Percentiles rank a stretch among this genome's conserved stretches.
phyloP scores from a whole-genome alignment of 1,140 invertebrate genomes.

The Zaprionus gabonicus region DNA sequence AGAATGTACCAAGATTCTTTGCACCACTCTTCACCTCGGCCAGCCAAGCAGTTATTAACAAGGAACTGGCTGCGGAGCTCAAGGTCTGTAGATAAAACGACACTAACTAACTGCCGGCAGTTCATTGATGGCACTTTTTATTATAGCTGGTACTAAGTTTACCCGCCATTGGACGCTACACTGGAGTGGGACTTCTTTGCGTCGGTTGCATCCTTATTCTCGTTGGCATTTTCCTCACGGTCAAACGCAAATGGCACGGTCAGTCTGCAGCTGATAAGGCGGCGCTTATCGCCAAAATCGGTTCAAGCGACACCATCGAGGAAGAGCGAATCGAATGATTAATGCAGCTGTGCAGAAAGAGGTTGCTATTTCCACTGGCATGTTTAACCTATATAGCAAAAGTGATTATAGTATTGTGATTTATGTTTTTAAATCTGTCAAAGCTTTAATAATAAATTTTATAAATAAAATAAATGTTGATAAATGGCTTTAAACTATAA shows the following conservation, averaged over 20 bases:
- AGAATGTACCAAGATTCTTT: constrained; percentile 66
- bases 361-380: neutral
- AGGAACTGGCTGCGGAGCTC: constrained; percentile 61
- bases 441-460: neutral
- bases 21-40: constrained; percentile 71
- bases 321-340: neutral
- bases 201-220: constrained; percentile 59
- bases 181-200: constrained; percentile 61
- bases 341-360: neutral
- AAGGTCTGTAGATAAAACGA: constrained; percentile 39
- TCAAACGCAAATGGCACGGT: constrained; percentile 66
- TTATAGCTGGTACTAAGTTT: constrained; percentile 64
- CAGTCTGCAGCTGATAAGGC: constrained; percentile 52
- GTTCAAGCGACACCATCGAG: neutral
- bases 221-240: constrained; percentile 51
- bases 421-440: neutral
- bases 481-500: too few relatives aligned
- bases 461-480: neutral
- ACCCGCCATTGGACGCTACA: constrained; percentile 62
- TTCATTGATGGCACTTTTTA: constrained; percentile 1
- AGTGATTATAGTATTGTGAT: constrained; percentile 2
- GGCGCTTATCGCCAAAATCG: constrained; percentile 29
- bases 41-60: constrained; percentile 62
- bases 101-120: neutral
- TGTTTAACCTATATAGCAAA: neutral